Evolutionary conservation across 2,797 vertebrate genomes (phyloP), one percentile per base, ranked within the genome.

Genomic region (Melanotaenia nigrans): DNA sequence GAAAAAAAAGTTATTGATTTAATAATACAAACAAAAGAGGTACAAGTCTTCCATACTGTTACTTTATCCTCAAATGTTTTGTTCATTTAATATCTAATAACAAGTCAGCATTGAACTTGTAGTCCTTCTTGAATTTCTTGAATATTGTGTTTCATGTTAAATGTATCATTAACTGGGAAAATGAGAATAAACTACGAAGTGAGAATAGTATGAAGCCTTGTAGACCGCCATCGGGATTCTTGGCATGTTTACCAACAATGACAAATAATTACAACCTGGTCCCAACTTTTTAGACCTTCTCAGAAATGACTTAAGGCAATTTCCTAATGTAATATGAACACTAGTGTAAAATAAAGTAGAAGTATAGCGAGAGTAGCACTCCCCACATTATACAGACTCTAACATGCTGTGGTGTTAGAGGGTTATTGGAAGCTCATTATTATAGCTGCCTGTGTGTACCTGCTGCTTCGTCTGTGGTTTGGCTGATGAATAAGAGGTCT

Each of bases 161-260:
- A 22, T 20, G 1, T 24, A 51, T 53, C 1, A 12, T 7, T 24
- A 53, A 51, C n/a, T 24, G 1, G 49, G 49, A 13, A 12, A 11
- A 24, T 24, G 24, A 24, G 32, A 22, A n/a, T 35, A 33, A 35
- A 35, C 7, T 35, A 35, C 10, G 5, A 7, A 58, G 33, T 35
- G 18, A 1, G 2, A 58, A 36, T 3, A 55, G 18, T 32, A 69
- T 40, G 3, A 45, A 69, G 32, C 62, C 57, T 22, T 66, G 71
- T 45, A 61, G 61, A 54, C 58, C 51, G n/a, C 66, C 66, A 61
- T 45, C 6, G 1, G 54, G 13, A 55, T 30, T 59, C 1, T 30
- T 35, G 35, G 40, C n/a, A 47, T 60, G 22, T 73, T 60, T 7
- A 56, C 40, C 6, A 71, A 25, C 7, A 28, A 20, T 18, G 49